These are phyloP conservation scores for Marmota flaviventris DNA, from an alignment of 2,113 vertebrate genomes.

Conservation along the genomic window DNA sequence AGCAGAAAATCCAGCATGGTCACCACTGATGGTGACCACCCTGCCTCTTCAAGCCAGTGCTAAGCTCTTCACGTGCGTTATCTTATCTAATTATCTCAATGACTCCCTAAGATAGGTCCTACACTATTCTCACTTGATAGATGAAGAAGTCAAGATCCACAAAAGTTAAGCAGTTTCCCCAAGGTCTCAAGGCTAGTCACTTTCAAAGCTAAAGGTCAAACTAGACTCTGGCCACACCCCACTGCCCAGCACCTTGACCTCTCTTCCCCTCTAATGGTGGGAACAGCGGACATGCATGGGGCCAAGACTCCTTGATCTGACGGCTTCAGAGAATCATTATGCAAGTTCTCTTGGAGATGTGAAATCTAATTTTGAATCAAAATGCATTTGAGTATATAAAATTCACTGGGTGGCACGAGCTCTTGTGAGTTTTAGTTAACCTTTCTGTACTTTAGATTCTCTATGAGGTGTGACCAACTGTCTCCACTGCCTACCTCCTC, in stretches of 20 bases:
- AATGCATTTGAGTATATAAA: background rate
- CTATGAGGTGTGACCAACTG: slow-evolving; percentile 25
- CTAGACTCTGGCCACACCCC: background rate
- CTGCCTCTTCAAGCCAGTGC: background rate
- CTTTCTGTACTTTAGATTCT: background rate
- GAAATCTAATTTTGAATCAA: background rate
- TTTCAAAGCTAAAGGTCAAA: background rate
- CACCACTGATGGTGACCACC: background rate
- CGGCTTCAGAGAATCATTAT: background rate
- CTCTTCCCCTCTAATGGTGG: fast-evolving
- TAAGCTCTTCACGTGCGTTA: background rate
- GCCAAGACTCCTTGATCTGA: background rate
- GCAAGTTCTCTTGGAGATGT: background rate
- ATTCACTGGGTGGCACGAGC: background rate
- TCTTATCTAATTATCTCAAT: background rate
- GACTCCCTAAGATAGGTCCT: background rate
- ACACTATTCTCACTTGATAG: background rate
- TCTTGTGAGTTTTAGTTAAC: background rate
- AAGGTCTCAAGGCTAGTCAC: background rate
- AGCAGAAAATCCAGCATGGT: background rate
- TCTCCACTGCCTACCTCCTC: slow-evolving; percentile 20
- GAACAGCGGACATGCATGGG: fast-evolving
- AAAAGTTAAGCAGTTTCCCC: background rate
- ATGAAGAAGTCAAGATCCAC: background rate
- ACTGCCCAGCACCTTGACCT: background rate